Evolutionary conservation across 1,140 invertebrate species (phyloP).

Genomic region (Drosophila leontia): DNA sequence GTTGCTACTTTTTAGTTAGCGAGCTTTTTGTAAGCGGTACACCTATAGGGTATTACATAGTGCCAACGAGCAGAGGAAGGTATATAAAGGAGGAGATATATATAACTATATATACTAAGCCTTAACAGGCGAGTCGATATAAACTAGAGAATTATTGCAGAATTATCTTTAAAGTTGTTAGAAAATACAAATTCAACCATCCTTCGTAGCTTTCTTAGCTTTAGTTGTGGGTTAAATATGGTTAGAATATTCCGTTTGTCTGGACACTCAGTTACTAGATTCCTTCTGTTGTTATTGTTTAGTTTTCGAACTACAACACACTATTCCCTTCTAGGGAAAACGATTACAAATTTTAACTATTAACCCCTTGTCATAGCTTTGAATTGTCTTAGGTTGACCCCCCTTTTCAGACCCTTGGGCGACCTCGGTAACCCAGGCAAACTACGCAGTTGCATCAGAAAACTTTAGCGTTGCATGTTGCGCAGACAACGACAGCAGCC

Average conservation of each 20-base stretch:
- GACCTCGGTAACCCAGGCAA: slow-evolving; percentile 2
- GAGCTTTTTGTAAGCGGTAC: slow-evolving; percentile 13
- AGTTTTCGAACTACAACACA: background rate
- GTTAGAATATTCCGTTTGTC: background rate
- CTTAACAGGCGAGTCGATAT: too few relatives aligned
- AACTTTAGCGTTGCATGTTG: slow-evolving; percentile 56
- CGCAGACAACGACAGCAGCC: slow-evolving; percentile 27
- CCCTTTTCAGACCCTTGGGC: background rate
- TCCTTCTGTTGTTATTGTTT: background rate
- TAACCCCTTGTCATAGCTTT: slow-evolving; percentile 16
- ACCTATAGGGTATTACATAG: background rate
- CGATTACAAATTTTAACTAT: slow-evolving; percentile 6
- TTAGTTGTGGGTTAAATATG: too few relatives aligned
- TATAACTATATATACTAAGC: too few relatives aligned
- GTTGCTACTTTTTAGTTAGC: slow-evolving; percentile 61
- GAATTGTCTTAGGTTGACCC: background rate
- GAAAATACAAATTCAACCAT: background rate
- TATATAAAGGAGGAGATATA: too few relatives aligned
- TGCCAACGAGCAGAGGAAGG: too few relatives aligned
- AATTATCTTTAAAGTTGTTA: background rate
- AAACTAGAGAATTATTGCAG: too few relatives aligned
- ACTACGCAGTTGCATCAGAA: slow-evolving; percentile 38
- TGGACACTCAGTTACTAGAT: background rate
- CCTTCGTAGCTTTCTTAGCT: too few relatives aligned
- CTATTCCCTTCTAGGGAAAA: slow-evolving; percentile 3